Percentiles rank a stretch among this genome's conserved stretches.
Evolutionary conservation across 2,888 invertebrate genomes (phyloP).

Genomic region (Pseudoips prasinana): DNA sequence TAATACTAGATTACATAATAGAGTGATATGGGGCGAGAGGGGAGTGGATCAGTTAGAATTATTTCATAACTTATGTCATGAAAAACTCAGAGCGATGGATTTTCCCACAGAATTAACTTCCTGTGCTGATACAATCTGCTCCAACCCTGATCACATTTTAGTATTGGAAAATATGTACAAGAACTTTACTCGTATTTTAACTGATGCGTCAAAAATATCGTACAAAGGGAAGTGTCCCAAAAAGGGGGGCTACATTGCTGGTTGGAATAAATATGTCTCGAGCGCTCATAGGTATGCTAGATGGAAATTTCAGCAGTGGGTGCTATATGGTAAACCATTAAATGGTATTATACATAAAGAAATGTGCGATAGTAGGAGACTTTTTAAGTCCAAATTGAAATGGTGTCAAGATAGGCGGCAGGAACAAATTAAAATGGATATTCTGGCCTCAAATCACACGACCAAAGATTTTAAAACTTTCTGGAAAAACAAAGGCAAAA

Average conservation of each 20-base stretch:
- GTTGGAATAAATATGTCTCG: constrained; percentile 1
- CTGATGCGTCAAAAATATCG: constrained; percentile 4
- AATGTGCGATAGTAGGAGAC: background rate
- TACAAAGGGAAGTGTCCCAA: background rate
- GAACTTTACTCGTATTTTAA: constrained; percentile 9
- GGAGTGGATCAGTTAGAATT: background rate
- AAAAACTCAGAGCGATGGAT: constrained; percentile 1
- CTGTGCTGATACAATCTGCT: constrained; percentile 5
- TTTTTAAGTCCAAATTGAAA: constrained; percentile 1
- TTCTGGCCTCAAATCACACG: background rate
- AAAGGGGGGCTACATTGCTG: background rate
- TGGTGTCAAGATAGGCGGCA: constrained; percentile 4
- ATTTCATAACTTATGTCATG: constrained; percentile 1
- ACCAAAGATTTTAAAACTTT: background rate
- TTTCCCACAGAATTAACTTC: constrained; percentile 1
- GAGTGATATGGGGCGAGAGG: constrained; percentile 5
- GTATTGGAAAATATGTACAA: constrained; percentile 16
- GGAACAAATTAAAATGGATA: constrained; percentile 2
- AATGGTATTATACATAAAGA: background rate
- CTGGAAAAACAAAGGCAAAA: constrained; percentile 2
- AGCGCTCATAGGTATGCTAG: constrained; percentile 1
- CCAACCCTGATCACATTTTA: constrained; percentile 8
- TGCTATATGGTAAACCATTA: background rate
- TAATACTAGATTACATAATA: background rate
- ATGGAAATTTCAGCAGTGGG: background rate